Conservation (phyloP, 2,888 invertebrate species). For the Macaria liturata region DNA sequence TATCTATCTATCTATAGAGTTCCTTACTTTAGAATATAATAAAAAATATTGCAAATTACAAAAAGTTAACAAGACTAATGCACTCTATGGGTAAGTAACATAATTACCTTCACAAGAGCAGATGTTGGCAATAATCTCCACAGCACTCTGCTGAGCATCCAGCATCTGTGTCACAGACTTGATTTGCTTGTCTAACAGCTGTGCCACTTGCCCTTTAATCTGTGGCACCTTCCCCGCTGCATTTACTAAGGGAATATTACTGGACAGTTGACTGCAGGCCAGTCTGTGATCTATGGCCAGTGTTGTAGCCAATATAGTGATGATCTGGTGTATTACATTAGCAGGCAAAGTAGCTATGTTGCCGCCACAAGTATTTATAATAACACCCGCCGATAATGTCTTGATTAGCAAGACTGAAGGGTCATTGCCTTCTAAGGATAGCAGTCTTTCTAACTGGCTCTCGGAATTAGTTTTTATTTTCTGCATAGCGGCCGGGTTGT, state of each 20-base stretch:
- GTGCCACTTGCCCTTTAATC: conserved; percentile 64
- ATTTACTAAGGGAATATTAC: conserved; percentile 69
- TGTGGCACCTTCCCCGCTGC: conserved; percentile 51
- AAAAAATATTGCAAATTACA: no score
- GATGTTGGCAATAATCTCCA: conserved; percentile 88
- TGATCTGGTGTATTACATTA: conserved; percentile 74
- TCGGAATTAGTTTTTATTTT: conserved; percentile 79
- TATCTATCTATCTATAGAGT: no score
- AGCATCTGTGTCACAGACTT: conserved; percentile 80
- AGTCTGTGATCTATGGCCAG: conserved; percentile 80
- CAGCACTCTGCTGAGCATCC: conserved; percentile 86
- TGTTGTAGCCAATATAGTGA: conserved; percentile 76
- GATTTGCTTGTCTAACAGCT: conserved; percentile 72
- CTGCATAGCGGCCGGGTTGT: conserved; percentile 83
- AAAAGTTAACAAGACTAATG: no score
- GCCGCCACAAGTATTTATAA: conserved; percentile 79
- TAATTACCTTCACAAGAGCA: conserved; percentile 85
- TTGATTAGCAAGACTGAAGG: conserved; percentile 75
- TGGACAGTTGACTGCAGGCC: conserved; percentile 74
- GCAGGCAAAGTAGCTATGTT: conserved; percentile 66
- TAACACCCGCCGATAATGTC: conserved; percentile 83
- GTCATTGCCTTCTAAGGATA: conserved; percentile 66
- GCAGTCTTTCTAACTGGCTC: conserved; percentile 64
- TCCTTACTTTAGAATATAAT: no score
- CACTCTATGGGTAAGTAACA: no score